Evolutionary conservation across 1,140 invertebrate species (phyloP).

Genomic region (Nymphalis io): DNA sequence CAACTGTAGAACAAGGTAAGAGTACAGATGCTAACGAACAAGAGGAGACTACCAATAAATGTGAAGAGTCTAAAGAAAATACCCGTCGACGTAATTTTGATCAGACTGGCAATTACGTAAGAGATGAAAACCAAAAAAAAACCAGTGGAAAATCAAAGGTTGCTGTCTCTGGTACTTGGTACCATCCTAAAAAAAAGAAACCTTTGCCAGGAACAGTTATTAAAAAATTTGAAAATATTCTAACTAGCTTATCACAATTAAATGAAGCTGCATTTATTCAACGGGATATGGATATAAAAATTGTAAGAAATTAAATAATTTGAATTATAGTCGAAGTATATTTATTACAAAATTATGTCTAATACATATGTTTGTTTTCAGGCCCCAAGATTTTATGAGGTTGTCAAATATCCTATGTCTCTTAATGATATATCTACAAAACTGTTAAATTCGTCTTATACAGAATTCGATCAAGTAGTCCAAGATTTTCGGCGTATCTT

Average conservation of each 20-base stretch:
- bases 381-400: slow-evolving; percentile 77
- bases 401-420: slow-evolving; percentile 78
- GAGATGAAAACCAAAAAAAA: slow-evolving; percentile 68
- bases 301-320: slow-evolving; percentile 48
- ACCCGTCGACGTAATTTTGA: slow-evolving; percentile 67
- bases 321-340: background rate
- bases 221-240: slow-evolving; percentile 72
- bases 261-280: slow-evolving; percentile 69
- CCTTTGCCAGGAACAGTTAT: slow-evolving; percentile 56
- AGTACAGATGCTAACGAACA: slow-evolving; percentile 45
- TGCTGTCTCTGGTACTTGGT: slow-evolving; percentile 67
- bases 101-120: slow-evolving; percentile 67
- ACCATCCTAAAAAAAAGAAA: slow-evolving; percentile 77
- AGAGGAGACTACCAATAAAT: slow-evolving; percentile 41
- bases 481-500: slow-evolving; percentile 77
- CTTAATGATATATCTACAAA: slow-evolving; percentile 74
- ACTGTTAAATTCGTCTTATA: slow-evolving; percentile 70
- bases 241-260: slow-evolving; percentile 62
- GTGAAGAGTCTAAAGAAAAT: slow-evolving; percentile 50
- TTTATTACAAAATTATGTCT: background rate
- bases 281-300: slow-evolving; percentile 76
- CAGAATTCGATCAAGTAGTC: slow-evolving; percentile 72
- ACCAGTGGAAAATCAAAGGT: slow-evolving; percentile 56
- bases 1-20: slow-evolving; percentile 46
- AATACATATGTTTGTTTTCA: slow-evolving; percentile 43